Evolutionary conservation across 2,113 vertebrate species (phyloP).

Genomic region (Bos indicus): DNA sequence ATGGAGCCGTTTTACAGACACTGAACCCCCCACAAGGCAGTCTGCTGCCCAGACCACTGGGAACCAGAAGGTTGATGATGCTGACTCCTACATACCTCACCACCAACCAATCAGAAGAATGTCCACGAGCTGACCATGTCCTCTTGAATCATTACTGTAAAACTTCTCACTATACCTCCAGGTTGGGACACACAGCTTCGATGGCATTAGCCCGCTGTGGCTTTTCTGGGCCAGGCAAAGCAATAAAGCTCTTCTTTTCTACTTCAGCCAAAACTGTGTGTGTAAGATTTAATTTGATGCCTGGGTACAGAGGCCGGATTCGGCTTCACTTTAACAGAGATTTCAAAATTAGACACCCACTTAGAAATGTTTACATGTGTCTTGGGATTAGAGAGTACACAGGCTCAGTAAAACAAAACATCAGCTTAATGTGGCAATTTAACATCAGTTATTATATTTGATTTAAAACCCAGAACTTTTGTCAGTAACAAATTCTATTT

Average conservation of each 20-base stretch:
- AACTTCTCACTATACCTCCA: not conserved
- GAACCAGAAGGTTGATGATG: not conserved
- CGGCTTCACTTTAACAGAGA: not conserved
- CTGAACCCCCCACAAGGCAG: not conserved
- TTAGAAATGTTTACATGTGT: not conserved
- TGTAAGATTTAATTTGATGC: not conserved
- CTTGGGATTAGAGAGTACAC: not conserved
- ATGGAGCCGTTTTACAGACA: too few relatives aligned
- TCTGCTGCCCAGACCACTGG: not conserved
- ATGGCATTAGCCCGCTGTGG: not conserved
- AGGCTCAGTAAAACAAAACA: not conserved
- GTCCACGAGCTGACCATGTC: not conserved
- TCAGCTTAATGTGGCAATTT: not conserved
- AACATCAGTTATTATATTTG: not conserved
- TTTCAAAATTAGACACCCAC: not conserved
- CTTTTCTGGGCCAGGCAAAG: not conserved
- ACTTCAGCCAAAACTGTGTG: not conserved
- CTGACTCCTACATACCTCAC: not conserved
- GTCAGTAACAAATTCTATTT: conserved; percentile 5
- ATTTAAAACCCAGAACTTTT: not conserved
- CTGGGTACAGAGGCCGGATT: not conserved
- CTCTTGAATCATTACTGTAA: not conserved
- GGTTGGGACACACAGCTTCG: not conserved
- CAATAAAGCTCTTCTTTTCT: not conserved
- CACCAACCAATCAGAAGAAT: not conserved